Evolutionary conservation across 2,888 invertebrate genomes (phyloP), one percentile per base, ranked within the genome.

Genomic region (Keiferia lycopersicella): DNA sequence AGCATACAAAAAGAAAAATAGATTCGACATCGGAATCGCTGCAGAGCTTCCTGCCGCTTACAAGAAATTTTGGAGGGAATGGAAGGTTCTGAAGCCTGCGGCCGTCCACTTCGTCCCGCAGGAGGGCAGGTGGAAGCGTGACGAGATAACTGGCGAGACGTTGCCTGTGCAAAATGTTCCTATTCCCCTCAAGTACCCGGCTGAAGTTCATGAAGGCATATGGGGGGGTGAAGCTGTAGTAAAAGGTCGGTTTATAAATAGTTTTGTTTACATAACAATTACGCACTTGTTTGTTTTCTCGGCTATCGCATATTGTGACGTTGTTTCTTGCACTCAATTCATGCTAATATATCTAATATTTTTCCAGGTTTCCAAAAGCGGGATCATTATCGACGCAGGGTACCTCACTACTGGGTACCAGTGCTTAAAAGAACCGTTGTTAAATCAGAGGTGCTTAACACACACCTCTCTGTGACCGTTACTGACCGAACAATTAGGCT

Each of bases 191-290:
- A 93, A 94, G 69, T 95, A 94, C 81, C 96, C 98, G 0, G 90
- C 93, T 48, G 97, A 99, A 88, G 91, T 95, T 64, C 91, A 98
- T 80, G 77, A 94, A 56, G 98, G 98, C 39, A 92, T 99, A 69
- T 99, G 99, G 99, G 99, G 98, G 68, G 99, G 99, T 10, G 99
- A 99, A 91, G 97, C 95, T 39, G 93, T 99, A 0, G 91, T 99
- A 22, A 96, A 97, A 92, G 99, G 92, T 88, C 6, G 51, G 62
- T n/a, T 38, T 20, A 45, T 22, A 58, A 20, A 48, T 53, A 8
- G 22, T 20, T 30, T 60, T 64, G 45, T 64, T 63, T 66, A 60
- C 34, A 64, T 65, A 69, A 65, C 66, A 64, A 69, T 60, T 68
- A 39, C 63, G 65, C 66, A 57, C 51, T 65, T 57, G 48, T 67